Percentiles rank a stretch among this genome's conserved stretches.
Evolutionary conservation across 2,888 invertebrate genomes (phyloP).

Genomic region (Trichogramma dendrolimi): DNA sequence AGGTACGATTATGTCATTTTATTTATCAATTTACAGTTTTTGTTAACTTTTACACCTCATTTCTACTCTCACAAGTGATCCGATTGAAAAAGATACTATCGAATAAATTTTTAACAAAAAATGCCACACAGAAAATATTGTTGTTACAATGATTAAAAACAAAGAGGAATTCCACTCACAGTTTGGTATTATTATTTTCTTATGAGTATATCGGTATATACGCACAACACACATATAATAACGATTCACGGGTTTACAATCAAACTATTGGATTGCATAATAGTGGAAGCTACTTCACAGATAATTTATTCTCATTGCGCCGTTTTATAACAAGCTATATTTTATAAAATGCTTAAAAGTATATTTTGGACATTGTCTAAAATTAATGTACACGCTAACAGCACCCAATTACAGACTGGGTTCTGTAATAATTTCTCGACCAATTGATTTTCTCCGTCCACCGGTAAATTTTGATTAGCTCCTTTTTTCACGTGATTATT

Average conservation of each 20-base stretch:
- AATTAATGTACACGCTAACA: slow-evolving; percentile 22
- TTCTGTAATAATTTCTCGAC: slow-evolving; percentile 10
- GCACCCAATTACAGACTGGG: slow-evolving; percentile 21
- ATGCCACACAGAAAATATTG: not conserved
- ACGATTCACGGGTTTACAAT: slow-evolving; percentile 24
- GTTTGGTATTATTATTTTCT: slow-evolving; percentile 1
- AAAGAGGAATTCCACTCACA: not conserved
- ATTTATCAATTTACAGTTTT: slow-evolving; percentile 4
- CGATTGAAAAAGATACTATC: not conserved
- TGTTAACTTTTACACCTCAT: slow-evolving; percentile 13
- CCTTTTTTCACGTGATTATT: slow-evolving; percentile 6
- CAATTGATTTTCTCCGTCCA: slow-evolving; percentile 1
- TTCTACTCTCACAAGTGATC: slow-evolving; percentile 7
- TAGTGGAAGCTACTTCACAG: slow-evolving; percentile 28
- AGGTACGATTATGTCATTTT: slow-evolving; percentile 19
- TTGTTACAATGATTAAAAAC: not conserved
- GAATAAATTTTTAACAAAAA: not conserved
- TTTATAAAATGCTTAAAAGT: slow-evolving; percentile 22
- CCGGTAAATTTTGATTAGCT: slow-evolving; percentile 28
- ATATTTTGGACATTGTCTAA: slow-evolving; percentile 21
- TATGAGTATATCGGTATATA: slow-evolving; percentile 14
- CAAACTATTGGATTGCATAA: slow-evolving; percentile 21
- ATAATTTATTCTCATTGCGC: slow-evolving; percentile 19
- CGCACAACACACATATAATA: not conserved
- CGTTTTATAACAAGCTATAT: slow-evolving; percentile 25